Evolutionary conservation across 1,140 invertebrate species (phyloP), one percentile per base, ranked within the genome.

Genomic region (Dinoponera quadriceps): DNA sequence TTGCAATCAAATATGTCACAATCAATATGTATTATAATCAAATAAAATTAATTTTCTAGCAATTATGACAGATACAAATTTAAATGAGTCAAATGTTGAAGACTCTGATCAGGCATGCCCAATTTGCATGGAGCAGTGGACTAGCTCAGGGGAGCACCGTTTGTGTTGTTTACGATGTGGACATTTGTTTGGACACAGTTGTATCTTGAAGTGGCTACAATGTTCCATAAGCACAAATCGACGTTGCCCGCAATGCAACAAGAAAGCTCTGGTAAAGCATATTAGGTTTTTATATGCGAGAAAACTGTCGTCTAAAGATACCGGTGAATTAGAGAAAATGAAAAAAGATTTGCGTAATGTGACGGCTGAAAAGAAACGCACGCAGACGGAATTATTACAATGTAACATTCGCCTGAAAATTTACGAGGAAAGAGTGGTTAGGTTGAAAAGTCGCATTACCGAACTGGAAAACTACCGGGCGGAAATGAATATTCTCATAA

Each of bases 101-200:
- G 95, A 96, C 48, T 96, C 96, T 77, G 97, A 96, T 16, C 95
- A 96, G 86, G 95, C 95, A 0, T 99, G 98, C 89, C 95, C 97
- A 0, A 98, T 99, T 85, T 99, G 98, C 90, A 95, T 98, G 86
- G 98, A 98, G 54, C 92, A 95, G 14, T 99, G 97, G 97, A 97
- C 96, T 1, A 98, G 96, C 90, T 96, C 96, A n/a, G 98, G 98
- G 0, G 95, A 96, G 1, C 98, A 99, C 94, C 95, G 98, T 63
- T 93, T 99, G 1, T 96, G 96, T 9, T 96, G 97, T 14, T 94
- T 99, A 14, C 96, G 96, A 88, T 99, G 98, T 94, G 98, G 98
- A 0, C 98, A 99, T 94, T 93, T 99, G 0, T 99, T 98, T 94
- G 98, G 98, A 0, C 93, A 96, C 9, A 95, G 95, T 62, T 99